Evolutionary conservation across 2,797 vertebrate genomes (phyloP), one percentile per base, ranked within the genome.

Genomic region (Sorex maritimensis): DNA sequence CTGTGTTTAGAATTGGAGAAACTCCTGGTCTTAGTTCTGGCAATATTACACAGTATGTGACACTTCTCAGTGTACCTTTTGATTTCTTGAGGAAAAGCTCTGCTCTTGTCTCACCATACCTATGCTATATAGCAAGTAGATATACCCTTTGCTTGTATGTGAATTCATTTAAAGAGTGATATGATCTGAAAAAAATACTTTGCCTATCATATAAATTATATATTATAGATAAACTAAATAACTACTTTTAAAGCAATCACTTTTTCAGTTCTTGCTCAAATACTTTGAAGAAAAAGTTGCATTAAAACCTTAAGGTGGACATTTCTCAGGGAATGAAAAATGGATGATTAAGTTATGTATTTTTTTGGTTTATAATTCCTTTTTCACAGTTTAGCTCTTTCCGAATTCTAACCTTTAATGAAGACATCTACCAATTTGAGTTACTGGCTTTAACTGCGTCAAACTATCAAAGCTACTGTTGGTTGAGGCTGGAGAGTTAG

Each of bases 351-450:
- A 94, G 14, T 92, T 58, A 38, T 44, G 8, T 67, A 12, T 41
- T 84, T 72, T 94, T 72, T 94, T 91, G 34, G 4, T 34, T 90
- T 73, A 26, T 73, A 69, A 85, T 85, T 84, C 84, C 41, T 81
- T 71, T 44, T 58, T 79, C 14, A 2, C 11, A 55, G 30, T 4
- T 81, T 23, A 72, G 10, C 26, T 82, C n/a, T 69, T 72, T 3
- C 28, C 2, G 30, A 21, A 81, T 41, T 91, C 63, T 81, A 49
- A 49, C 21, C 17, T 82, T n/a, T 85, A 77, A 52, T 49, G n/a
- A 34, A 73, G 6, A 63, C 28, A 6, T 61, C 73, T n/a, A 15
- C 52, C 55, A 67, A 30, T 46, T 90, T 67, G 17, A 85, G 4
- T 81, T 83, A 14, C 17, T 90, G 67, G 41, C 41, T 86, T 86